These are phyloP conservation scores for Alloscopus bannaensis DNA, from an alignment of 2,888 invertebrate species.

Conservation along the genomic window DNA sequence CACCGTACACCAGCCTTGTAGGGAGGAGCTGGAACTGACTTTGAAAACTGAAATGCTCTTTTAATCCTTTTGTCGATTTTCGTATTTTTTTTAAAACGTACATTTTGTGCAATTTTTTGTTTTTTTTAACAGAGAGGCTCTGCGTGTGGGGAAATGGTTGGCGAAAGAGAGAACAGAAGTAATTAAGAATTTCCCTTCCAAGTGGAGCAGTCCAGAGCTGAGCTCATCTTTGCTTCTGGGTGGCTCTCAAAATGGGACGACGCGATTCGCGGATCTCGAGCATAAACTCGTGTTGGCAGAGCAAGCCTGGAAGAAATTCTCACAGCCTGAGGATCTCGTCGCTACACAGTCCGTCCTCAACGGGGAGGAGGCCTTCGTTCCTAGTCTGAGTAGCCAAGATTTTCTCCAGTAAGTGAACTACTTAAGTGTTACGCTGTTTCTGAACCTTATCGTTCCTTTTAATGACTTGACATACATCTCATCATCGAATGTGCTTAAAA, in stretches of 20 bases:
- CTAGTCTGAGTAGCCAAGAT: slow-evolving; percentile 59
- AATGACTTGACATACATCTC: slow-evolving; percentile 9
- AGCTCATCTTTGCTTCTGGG: slow-evolving; percentile 61
- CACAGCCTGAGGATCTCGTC: slow-evolving; percentile 33
- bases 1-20: too few relatives aligned
- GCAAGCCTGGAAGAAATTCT: slow-evolving; percentile 69
- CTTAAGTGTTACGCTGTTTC: not conserved
- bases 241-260: slow-evolving; percentile 63
- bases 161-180: slow-evolving; percentile 75
- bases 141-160: slow-evolving; percentile 74
- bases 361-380: slow-evolving; percentile 36
- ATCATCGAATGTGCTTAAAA: too few relatives aligned
- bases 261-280: slow-evolving; percentile 71
- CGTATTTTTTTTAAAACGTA: slow-evolving; percentile 17
- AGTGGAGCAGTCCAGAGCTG: slow-evolving; percentile 51
- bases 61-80: too few relatives aligned
- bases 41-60: too few relatives aligned
- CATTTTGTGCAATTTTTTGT: too few relatives aligned
- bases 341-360: slow-evolving; percentile 26
- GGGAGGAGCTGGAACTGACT: too few relatives aligned
- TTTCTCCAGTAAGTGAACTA: slow-evolving; percentile 65
- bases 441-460: not conserved
- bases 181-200: slow-evolving; percentile 71
- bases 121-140: slow-evolving; percentile 74
- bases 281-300: slow-evolving; percentile 72